phyloP scores from a whole-genome alignment of 2,888 invertebrate genomes.

The Epistrophe grossulariae region DNA sequence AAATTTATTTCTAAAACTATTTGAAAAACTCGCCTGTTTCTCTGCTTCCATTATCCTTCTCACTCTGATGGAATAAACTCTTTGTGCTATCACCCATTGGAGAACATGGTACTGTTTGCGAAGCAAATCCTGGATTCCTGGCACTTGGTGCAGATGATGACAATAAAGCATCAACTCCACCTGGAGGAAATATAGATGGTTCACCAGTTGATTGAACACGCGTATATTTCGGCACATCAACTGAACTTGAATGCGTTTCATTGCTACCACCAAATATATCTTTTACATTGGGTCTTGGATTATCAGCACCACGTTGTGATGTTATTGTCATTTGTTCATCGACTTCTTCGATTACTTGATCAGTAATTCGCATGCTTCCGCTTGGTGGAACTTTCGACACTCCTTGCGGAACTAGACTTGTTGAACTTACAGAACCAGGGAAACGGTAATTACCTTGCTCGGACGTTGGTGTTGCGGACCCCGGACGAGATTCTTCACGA shows the following conservation, averaged over 20 bases:
- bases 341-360: constrained; percentile 90
- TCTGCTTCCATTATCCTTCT: constrained; percentile 78
- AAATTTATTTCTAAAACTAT: neutral
- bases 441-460: constrained; percentile 81
- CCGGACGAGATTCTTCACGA: constrained; percentile 87
- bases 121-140: constrained; percentile 61
- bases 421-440: constrained; percentile 82
- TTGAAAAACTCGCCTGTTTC: constrained; percentile 80
- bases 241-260: constrained; percentile 87
- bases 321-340: constrained; percentile 93
- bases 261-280: constrained; percentile 85
- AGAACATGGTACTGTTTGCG: constrained; percentile 79
- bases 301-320: constrained; percentile 86
- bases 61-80: constrained; percentile 79
- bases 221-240: constrained; percentile 86
- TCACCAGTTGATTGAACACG: constrained; percentile 81
- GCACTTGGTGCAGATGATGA: constrained; percentile 82
- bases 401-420: constrained; percentile 79
- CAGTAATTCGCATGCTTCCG: constrained; percentile 87
- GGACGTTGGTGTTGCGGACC: constrained; percentile 82
- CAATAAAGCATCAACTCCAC: constrained; percentile 82
- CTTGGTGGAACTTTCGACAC: constrained; percentile 77
- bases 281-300: constrained; percentile 87
- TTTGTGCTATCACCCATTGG: constrained; percentile 80
- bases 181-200: constrained; percentile 81